Conservation (phyloP, 2,888 invertebrate genomes). For the Pyrocoelia pectoralis region DNA sequence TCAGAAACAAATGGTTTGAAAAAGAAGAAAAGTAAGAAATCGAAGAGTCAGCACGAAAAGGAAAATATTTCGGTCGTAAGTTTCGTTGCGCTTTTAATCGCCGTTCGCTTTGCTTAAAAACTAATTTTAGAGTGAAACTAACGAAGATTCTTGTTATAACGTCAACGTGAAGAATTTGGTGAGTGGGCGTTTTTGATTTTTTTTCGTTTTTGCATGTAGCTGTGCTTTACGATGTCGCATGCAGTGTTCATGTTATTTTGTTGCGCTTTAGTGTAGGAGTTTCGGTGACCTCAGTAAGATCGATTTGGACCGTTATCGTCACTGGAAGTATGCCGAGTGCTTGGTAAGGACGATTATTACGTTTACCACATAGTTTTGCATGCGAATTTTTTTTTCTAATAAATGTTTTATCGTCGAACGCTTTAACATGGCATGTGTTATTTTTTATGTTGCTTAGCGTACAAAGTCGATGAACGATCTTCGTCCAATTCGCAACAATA, state of each 20-base stretch:
- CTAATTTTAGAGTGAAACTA: conserved; percentile 39
- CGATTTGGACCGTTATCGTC: conserved; percentile 54
- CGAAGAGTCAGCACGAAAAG: conserved; percentile 69
- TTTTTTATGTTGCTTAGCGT: conserved; percentile 57
- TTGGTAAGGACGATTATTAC: conserved; percentile 46
- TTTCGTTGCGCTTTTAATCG: conserved; percentile 42
- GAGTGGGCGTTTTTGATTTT: conserved; percentile 55
- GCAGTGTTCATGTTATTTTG: conserved; percentile 25
- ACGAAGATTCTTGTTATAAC: conserved; percentile 62
- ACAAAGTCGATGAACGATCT: conserved; percentile 65
- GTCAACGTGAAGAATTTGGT: conserved; percentile 72
- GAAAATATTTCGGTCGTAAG: conserved; percentile 75
- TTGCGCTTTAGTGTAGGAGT: conserved; percentile 65
- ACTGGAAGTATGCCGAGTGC: conserved; percentile 46
- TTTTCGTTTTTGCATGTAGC: conserved; percentile 26
- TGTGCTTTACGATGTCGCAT: too few relatives aligned
- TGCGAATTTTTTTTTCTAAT: background rate
- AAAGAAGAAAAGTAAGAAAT: conserved; percentile 70
- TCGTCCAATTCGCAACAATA: conserved; percentile 48
- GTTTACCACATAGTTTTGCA: background rate
- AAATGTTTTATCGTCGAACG: background rate
- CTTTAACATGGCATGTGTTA: conserved; percentile 22
- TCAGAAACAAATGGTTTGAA: conserved; percentile 54
- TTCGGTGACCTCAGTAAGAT: conserved; percentile 68
- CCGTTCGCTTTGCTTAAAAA: conserved; percentile 2